A percentile compares a stretch with the other conserved stretches of the same genome.
These are phyloP conservation scores for Phytoseiulus persimilis DNA, from an alignment of 2,888 invertebrate species.

Conservation along the genomic window DNA sequence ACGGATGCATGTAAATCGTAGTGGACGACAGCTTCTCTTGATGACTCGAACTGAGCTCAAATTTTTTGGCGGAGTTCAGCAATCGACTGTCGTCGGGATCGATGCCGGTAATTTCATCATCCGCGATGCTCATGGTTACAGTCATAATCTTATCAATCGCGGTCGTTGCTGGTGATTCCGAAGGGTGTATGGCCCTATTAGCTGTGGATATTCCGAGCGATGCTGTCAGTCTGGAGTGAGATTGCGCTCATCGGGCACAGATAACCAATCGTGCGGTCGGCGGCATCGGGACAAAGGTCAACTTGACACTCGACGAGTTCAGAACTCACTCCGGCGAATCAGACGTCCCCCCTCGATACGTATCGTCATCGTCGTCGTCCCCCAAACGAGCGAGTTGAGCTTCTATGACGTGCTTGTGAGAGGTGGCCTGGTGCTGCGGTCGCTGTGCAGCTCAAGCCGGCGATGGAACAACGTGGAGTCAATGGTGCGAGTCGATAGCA, in stretches of 20 bases:
- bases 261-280: neutral
- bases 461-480: neutral
- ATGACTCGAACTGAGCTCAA: too few species aligned
- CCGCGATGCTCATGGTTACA: neutral
- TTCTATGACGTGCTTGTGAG: neutral
- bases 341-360: too few species aligned
- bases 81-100: neutral
- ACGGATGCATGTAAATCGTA: too few species aligned
- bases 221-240: neutral
- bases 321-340: too few species aligned
- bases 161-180: neutral
- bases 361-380: too few species aligned
- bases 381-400: too few species aligned
- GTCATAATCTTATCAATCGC: neutral
- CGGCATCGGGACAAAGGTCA: too few species aligned
- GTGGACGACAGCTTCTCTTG: too few species aligned
- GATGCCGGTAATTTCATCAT: neutral
- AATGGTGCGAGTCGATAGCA: neutral
- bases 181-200: neutral
- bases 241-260: neutral
- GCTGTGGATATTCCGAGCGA: neutral
- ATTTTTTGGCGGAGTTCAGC: too few species aligned
- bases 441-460: neutral
- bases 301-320: too few species aligned
- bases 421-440: neutral